These are phyloP conservation scores for Chelonoidis abingdonii DNA, from an alignment of 2,113 vertebrate genomes.

Conservation along the genomic window DNA sequence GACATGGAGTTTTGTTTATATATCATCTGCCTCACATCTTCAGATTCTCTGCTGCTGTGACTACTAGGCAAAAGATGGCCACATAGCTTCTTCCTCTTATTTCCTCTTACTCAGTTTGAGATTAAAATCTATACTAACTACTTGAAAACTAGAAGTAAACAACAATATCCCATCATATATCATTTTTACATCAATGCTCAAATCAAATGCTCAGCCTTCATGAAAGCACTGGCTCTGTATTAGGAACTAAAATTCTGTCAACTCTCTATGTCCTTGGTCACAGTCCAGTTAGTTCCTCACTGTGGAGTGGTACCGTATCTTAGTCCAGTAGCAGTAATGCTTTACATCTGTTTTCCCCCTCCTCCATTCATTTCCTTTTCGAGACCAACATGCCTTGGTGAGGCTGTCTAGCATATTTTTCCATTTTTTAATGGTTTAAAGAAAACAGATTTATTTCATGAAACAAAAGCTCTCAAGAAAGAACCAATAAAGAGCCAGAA, in stretches of 20 bases:
- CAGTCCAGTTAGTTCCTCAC: slow-evolving; percentile 35
- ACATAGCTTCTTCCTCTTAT: background rate
- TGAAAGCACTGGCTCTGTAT: background rate
- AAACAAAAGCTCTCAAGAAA: slow-evolving; percentile 23
- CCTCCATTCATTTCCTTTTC: background rate
- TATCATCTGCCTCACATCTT: background rate
- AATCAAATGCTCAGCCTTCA: background rate
- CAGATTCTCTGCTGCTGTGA: background rate
- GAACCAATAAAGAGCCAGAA: slow-evolving; percentile 35
- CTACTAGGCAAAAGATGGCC: background rate
- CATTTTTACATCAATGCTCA: background rate
- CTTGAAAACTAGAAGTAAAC: slow-evolving; percentile 30
- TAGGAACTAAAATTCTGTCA: slow-evolving; percentile 51
- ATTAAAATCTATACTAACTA: background rate
- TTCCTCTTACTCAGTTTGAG: background rate
- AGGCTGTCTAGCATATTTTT: slow-evolving; percentile 19
- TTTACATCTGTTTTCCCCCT: background rate
- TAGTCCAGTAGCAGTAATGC: slow-evolving; percentile 22
- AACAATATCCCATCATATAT: background rate
- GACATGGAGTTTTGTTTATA: background rate
- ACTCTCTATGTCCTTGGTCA: slow-evolving; percentile 49
- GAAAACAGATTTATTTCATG: slow-evolving; percentile 35
- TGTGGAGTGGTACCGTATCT: slow-evolving; percentile 18
- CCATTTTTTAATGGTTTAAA: slow-evolving; percentile 33
- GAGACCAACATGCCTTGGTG: slow-evolving; percentile 14